Percentiles rank a stretch among this genome's conserved stretches.
Conservation (phyloP, 2,888 invertebrate genomes). For the Andrena trimmerana region DNA sequence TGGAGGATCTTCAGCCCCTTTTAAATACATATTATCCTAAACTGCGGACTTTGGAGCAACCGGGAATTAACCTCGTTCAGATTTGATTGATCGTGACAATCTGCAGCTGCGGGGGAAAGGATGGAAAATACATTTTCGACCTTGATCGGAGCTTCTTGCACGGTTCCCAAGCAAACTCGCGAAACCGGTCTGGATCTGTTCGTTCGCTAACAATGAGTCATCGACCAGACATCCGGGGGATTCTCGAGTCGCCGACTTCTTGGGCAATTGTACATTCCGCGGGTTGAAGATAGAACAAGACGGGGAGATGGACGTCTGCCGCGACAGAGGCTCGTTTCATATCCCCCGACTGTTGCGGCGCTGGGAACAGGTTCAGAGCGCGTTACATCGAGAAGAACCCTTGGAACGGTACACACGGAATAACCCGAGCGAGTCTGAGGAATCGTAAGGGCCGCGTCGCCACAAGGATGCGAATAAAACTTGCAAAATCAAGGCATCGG, state of each 20-base stretch:
- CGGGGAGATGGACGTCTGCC: conserved; percentile 25
- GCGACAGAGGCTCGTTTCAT: conserved; percentile 25
- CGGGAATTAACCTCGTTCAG: not conserved
- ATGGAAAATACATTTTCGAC: conserved; percentile 47
- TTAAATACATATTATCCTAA: too few relatives aligned
- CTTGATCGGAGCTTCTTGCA: conserved; percentile 51
- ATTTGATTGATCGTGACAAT: too few relatives aligned
- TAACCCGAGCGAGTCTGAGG: conserved; percentile 10
- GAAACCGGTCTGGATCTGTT: conserved; percentile 78
- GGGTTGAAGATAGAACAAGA: conserved; percentile 43
- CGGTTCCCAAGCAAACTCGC: conserved; percentile 47
- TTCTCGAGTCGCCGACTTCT: conserved; percentile 67
- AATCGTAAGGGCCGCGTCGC: not conserved
- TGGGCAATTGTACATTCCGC: conserved; percentile 57
- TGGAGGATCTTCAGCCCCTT: too few relatives aligned
- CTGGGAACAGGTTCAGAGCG: conserved; percentile 47
- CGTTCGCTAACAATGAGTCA: conserved; percentile 80
- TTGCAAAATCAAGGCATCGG: conserved; percentile 15
- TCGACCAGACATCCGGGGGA: conserved; percentile 66
- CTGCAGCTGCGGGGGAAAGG: too few relatives aligned
- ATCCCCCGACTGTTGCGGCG: conserved; percentile 20
- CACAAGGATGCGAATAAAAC: conserved; percentile 14
- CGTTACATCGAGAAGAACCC: conserved; percentile 41
- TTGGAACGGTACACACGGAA: conserved; percentile 28
- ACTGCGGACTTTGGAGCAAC: not conserved